Evolutionary conservation across 2,888 invertebrate genomes (phyloP).

Genomic region (Lamellibrachia columna): DNA sequence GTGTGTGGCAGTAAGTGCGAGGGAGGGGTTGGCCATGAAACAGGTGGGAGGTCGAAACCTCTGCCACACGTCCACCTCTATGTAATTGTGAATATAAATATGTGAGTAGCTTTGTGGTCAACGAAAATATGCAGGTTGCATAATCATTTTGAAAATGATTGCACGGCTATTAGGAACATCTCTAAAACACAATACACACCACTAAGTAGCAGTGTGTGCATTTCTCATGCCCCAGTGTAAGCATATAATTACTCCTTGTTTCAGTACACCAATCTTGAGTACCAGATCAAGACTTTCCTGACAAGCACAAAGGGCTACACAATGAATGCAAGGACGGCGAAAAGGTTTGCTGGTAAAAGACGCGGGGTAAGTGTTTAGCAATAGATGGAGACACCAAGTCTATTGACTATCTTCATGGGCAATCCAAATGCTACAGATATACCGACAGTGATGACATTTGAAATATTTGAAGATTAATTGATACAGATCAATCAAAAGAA

Average conservation of each 20-base stretch:
- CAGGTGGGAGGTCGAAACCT: no score
- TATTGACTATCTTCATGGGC: background rate
- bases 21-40: no score
- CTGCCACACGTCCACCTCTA: no score
- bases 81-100: no score
- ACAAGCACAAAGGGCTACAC: constrained; percentile 61
- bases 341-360: constrained; percentile 44
- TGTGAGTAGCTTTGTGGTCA: no score
- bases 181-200: background rate
- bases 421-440: background rate
- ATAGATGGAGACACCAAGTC: background rate
- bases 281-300: constrained; percentile 14
- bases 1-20: no score
- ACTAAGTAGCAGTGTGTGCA: background rate
- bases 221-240: background rate
- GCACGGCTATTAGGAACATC: no score
- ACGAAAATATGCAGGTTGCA: no score
- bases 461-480: background rate
- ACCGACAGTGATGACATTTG: background rate
- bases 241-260: background rate
- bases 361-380: constrained; percentile 43
- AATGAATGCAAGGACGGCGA: constrained; percentile 63
- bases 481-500: background rate
- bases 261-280: constrained; percentile 22
- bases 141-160: no score